Evolutionary conservation across 2,888 invertebrate genomes (phyloP).

Genomic region (Malthinus flaveolus): DNA sequence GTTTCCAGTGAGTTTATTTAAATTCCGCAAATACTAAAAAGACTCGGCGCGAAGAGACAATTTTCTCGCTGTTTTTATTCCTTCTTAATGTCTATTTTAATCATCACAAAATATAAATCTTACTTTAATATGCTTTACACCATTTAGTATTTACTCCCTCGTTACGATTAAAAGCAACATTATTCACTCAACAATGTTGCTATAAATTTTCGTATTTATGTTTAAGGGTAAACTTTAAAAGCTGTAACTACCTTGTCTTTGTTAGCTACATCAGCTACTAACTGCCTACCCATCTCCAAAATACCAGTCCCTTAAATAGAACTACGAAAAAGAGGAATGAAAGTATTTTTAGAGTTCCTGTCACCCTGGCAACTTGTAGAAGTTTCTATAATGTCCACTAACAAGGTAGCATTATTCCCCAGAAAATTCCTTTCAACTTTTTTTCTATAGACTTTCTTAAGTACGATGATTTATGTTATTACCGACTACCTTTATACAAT

Average conservation of each 20-base stretch:
- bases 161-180: constrained; percentile 9
- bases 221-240: constrained; percentile 12
- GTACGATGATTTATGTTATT: background rate
- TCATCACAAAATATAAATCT: no score
- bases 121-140: no score
- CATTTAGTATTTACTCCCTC: background rate
- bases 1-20: no score
- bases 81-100: no score
- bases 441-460: constrained; percentile 18
- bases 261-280: constrained; percentile 19
- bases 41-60: no score
- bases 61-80: no score
- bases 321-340: constrained; percentile 26
- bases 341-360: constrained; percentile 30
- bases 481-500: background rate
- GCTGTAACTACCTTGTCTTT: constrained; percentile 19
- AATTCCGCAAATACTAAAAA: no score
- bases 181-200: constrained; percentile 9
- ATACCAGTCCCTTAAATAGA: constrained; percentile 23
- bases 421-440: constrained; percentile 20
- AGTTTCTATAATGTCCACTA: constrained; percentile 33
- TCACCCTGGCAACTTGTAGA: constrained; percentile 27
- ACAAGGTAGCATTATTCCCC: constrained; percentile 33
- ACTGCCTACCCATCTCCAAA: constrained; percentile 23
- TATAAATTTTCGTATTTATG: constrained; percentile 21